A percentile compares a stretch with the other conserved stretches of the same genome.
Evolutionary conservation across 2,113 vertebrate species (phyloP).

Genomic region (Macrotus californicus): DNA sequence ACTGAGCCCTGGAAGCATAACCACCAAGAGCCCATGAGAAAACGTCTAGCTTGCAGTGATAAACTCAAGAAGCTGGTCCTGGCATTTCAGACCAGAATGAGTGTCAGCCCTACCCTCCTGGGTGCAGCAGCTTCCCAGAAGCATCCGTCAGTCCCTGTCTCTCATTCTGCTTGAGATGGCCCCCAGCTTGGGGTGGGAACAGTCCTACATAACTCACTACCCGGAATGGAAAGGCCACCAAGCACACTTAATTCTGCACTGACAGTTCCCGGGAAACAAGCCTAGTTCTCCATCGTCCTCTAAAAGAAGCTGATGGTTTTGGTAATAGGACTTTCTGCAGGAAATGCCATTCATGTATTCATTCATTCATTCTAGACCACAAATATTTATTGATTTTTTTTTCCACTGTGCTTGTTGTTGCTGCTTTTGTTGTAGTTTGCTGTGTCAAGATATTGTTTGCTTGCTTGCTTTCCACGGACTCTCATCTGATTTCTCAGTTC

Average conservation of each 20-base stretch:
- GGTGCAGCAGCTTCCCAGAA: conserved; percentile 33
- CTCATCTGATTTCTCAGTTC: conserved; percentile 29
- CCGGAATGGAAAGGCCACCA: conserved; percentile 49
- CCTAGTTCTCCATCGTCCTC: conserved; percentile 56
- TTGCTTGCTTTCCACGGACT: background rate
- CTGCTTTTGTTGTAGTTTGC: background rate
- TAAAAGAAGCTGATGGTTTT: conserved; percentile 55
- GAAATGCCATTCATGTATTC: conserved; percentile 65
- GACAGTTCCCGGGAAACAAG: conserved; percentile 65
- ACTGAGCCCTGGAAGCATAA: background rate
- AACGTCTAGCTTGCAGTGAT: conserved; percentile 22
- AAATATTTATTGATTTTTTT: conserved; percentile 53
- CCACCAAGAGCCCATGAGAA: background rate
- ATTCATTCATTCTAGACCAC: conserved; percentile 50
- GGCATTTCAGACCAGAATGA: background rate
- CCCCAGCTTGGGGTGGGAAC: background rate
- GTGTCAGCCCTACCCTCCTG: conserved; percentile 5
- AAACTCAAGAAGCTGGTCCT: background rate
- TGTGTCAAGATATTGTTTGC: background rate
- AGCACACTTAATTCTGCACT: conserved; percentile 60
- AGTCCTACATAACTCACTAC: conserved; percentile 46
- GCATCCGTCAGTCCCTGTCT: background rate
- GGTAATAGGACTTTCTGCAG: conserved; percentile 61
- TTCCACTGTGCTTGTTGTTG: background rate
- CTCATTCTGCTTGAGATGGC: conserved; percentile 5